Evolutionary conservation across 1,140 invertebrate species (phyloP), one percentile per base, ranked within the genome.

Genomic region (Drosophila mauritiana): DNA sequence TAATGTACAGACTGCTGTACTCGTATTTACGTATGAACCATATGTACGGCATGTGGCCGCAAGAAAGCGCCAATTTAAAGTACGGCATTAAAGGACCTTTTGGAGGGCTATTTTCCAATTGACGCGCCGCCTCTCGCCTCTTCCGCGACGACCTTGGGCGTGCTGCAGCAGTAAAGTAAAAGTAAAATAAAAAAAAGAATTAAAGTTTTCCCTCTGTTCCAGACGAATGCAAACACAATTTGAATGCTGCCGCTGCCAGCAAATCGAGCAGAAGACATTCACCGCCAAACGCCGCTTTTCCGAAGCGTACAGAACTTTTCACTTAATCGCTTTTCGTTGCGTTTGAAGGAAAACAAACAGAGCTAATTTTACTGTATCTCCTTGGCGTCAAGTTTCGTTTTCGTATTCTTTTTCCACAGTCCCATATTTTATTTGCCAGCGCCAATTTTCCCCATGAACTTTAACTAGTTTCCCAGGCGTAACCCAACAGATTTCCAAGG

Each of bases 311-410:
- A 3, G 22, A 88, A 88, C 45, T 88, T 88, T 88, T 88, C 83
- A 88, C 84, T 88, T 88, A 88, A 88, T 88, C 83, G 84, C 83
- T 88, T 88, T 88, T 83, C 79, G 57, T 59, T 80, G 84, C 84
- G 75, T 83, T 88, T 69, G 55, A 79, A 76, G 62, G 75, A 88
- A 86, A 83, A 83, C 83, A 88, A 89, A 89, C 83, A 88, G 65
- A 83, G 79, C 79, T 88, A 88, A 88, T 88, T 88, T 89, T 84
- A 83, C 59, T 86, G 79, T 88, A 86, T 86, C 79, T 86, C 17
- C 63, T 43, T 62, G 73, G n/a, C 45, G 56, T 27, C 52, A 56
- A 52, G 31, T 73, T 62, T 45, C 12, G 22, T 72, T 59, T 48
- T 36, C 36, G 17, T 72, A 52, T 37, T 40, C 40, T 31, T 51